Base-by-base conservation (phyloP, 2,113 vertebrate species). In the Prunella himalayana region DNA sequence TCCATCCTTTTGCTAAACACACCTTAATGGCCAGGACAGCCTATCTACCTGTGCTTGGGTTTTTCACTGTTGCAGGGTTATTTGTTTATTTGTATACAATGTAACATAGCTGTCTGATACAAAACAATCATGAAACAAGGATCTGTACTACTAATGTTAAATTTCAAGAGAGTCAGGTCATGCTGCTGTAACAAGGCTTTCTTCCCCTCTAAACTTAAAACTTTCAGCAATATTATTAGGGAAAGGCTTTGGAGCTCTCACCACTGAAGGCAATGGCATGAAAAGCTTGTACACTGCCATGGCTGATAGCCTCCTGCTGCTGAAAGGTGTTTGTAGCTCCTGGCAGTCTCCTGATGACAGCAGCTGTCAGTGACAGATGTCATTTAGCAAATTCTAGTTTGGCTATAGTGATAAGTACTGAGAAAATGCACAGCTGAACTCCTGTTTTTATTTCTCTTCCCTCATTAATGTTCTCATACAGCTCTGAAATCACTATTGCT, bases 31-130 rank as follows among this genome's bases (percentile, higher is more conserved):
- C 44, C 60, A 63, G 31, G 44, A 53, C 41, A 82, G 42, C 49
- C 51, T 61, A 31, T 31, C 9, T 65, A 31, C 25, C 15, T 20
- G 3, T 47, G 22, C 65, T 86, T 50, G 44, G 23, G 4, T 24
- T 45, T 92, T 86, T 54, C 42, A 20, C n/a, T 73, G 44, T 50
- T 93, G 77, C 0, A 0, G 35, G 6, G 7, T 75, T 82, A 39
- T 65, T 39, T 95, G 45, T 30, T 8, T 9, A 18, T 30, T 54
- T 49, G 17, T 69, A 57, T 42, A 53, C 82, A 76, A 76, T 6
- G 6, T 17, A 17, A 15, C n/a, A 72, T 44, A 69, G 6, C 33
- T 65, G 39, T 30, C 45, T 0, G 0, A 31, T 66, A 44, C 6
- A 68, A 83, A 88, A 25, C 66, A 63, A 13, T 39, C 6, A 42